Base-by-base conservation (phyloP, 2,888 invertebrate genomes). In the Hydrotaea diabolus region DNA sequence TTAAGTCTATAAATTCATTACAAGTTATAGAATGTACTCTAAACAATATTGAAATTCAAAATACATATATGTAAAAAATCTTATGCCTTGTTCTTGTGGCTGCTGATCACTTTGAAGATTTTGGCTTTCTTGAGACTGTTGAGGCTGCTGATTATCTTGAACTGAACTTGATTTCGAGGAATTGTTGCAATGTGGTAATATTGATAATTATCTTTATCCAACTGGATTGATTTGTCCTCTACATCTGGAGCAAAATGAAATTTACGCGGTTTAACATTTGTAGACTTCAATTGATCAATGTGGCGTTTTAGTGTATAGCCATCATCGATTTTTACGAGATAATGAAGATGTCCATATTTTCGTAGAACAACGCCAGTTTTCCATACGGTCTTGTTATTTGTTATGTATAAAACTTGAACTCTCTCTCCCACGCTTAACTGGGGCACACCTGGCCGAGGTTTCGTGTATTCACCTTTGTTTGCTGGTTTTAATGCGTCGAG, bases 401-500 rank as follows among this genome's bases (percentile, higher is more conserved):
- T 2, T 2, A 23, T 57, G 23, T 57, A 11, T 23, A 57, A 11
- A 57, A 57, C 57, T 23, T 57, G 57, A 7, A 57, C 57, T 57
- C 23, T 57, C 17, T 23, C 57, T 39, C 39, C 39, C 39, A 39
- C 39, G 39, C 39, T 39, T 39, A 39, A 8, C 9, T 9, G 39
- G 9, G 80, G 75, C 9, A 76, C 80, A 2, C 80, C 76, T 13
- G 64, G 73, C 21, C 72, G 64, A 13, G 36, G 72, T 43, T 69
- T 72, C 78, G 77, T 71, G n/a, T 19, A 0, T 39, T 79, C 46
- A 31, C 23, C 49, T 62, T 80, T 75, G 0, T 43, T 39, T 5
- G 46, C 26, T n/a, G 78, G 81, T 53, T 79, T 78, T 9, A 86
- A 36, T 15, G 80, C 78, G 55, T 86, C 82, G 1, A 80, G 57